Conservation (phyloP, 2,888 invertebrate genomes). For the Lymantria monacha region DNA sequence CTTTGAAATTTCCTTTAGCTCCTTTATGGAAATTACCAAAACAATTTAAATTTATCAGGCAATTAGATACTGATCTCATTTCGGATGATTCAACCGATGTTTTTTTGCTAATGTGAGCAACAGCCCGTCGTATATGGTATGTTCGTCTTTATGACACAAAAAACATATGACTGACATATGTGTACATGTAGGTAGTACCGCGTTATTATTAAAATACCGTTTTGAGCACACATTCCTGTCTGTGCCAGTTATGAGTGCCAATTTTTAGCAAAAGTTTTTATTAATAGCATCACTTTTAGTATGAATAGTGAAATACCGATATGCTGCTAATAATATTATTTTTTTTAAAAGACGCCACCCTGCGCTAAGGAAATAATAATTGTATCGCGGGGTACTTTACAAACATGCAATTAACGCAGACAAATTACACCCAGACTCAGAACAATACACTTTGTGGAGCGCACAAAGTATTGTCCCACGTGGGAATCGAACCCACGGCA, state of each 20-base stretch:
- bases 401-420: too few species aligned
- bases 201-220: constrained; percentile 10
- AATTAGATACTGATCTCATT: constrained; percentile 57
- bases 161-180: neutral
- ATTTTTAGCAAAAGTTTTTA: constrained; percentile 24
- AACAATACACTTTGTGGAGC: too few species aligned
- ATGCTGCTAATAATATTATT: neutral
- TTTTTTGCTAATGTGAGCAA: constrained; percentile 39
- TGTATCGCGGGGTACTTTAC: too few species aligned
- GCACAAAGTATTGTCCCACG: too few species aligned
- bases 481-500: too few species aligned
- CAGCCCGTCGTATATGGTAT: constrained; percentile 37
- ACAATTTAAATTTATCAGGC: constrained; percentile 21
- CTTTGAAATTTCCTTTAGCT: neutral
- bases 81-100: constrained; percentile 57
- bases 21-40: constrained; percentile 11
- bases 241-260: constrained; percentile 17
- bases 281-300: constrained; percentile 12
- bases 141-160: constrained; percentile 28
- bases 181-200: neutral
- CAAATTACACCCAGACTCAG: too few species aligned
- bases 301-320: neutral
- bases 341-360: constrained; percentile 14
- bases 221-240: constrained; percentile 20
- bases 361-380: too few species aligned